These are phyloP conservation scores for Nesogale talazaci DNA, from an alignment of 2,113 vertebrate species.

Conservation along the genomic window DNA sequence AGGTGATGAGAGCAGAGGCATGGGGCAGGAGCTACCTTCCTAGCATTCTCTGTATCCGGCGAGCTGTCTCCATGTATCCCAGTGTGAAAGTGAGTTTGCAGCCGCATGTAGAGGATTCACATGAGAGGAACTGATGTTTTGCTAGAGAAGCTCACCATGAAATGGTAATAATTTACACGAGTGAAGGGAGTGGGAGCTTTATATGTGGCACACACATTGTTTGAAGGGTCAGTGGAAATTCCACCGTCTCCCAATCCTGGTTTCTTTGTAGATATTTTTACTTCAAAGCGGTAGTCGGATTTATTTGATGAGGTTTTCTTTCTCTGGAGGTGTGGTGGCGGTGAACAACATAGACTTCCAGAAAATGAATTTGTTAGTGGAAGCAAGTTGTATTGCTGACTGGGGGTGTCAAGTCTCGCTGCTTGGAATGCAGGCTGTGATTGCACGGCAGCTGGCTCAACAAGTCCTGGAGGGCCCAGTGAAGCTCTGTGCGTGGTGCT, in stretches of 20 bases:
- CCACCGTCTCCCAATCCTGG: slow-evolving; percentile 13
- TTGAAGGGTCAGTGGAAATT: slow-evolving; percentile 64
- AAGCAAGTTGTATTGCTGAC: slow-evolving; percentile 20
- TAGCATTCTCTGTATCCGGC: background rate
- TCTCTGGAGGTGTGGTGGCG: slow-evolving; percentile 48
- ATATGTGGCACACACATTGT: slow-evolving; percentile 48
- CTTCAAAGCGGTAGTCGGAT: slow-evolving; percentile 55
- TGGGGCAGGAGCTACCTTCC: background rate
- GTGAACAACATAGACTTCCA: background rate
- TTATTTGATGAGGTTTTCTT: slow-evolving; percentile 62
- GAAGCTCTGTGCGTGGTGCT: background rate
- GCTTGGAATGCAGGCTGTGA: background rate
- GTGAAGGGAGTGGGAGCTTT: slow-evolving; percentile 49
- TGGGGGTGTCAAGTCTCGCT: background rate
- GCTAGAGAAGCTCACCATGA: slow-evolving; percentile 46
- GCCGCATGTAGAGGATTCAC: slow-evolving; percentile 18
- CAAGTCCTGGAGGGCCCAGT: background rate
- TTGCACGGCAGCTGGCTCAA: background rate
- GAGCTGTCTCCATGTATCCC: slow-evolving; percentile 7
- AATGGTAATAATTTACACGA: slow-evolving; percentile 59
- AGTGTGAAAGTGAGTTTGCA: slow-evolving; percentile 41
- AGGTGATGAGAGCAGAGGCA: background rate
- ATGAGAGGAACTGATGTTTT: slow-evolving; percentile 63
- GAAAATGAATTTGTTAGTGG: slow-evolving; percentile 24
- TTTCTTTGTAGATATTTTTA: slow-evolving; percentile 64